Percentiles rank a stretch among this genome's conserved stretches.
These are phyloP conservation scores for Drosophila dunni DNA, from an alignment of 1,140 invertebrate species.

Conservation along the genomic window DNA sequence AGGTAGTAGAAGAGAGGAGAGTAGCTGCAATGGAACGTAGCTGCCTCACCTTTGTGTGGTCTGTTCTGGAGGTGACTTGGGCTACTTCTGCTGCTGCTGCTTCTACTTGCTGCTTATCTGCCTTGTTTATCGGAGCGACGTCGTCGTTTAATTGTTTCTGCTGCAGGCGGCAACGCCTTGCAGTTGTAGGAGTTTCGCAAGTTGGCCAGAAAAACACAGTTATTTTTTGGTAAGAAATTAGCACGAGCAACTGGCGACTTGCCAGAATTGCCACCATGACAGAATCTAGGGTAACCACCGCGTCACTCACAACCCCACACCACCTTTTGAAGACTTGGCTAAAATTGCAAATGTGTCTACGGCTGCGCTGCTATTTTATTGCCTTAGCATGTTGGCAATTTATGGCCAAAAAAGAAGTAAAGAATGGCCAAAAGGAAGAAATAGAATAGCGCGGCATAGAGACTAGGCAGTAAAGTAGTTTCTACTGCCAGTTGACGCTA, in stretches of 20 bases:
- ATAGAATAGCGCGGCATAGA: constrained; percentile 26
- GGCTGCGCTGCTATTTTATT: constrained; percentile 76
- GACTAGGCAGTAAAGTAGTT: constrained; percentile 12
- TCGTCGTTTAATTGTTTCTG: constrained; percentile 75
- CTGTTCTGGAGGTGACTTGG: constrained; percentile 37
- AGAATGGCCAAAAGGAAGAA: constrained; percentile 23
- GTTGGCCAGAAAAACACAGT: constrained; percentile 46
- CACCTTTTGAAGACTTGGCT: neutral
- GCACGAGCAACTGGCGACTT: constrained; percentile 70
- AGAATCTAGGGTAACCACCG: constrained; percentile 72
- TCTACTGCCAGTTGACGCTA: constrained; percentile 1
- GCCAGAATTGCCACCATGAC: constrained; percentile 50
- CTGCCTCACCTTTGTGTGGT: constrained; percentile 60
- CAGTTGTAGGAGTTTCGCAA: constrained; percentile 62
- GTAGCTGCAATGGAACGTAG: neutral
- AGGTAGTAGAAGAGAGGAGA: constrained; percentile 3
- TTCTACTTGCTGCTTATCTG: constrained; percentile 57
- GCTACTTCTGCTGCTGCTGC: neutral
- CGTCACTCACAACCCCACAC: neutral
- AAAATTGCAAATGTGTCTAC: constrained; percentile 65
- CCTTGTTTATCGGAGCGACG: constrained; percentile 70
- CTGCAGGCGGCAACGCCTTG: constrained; percentile 62
- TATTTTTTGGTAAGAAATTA: constrained; percentile 72
- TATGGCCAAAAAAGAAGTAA: constrained; percentile 50
- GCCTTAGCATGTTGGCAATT: constrained; percentile 78